Percentiles rank a stretch among this genome's conserved stretches.
These are phyloP conservation scores for Epizoanthus rinbou DNA, from an alignment of 92 coral and sea anemone species.

Conservation along the genomic window DNA sequence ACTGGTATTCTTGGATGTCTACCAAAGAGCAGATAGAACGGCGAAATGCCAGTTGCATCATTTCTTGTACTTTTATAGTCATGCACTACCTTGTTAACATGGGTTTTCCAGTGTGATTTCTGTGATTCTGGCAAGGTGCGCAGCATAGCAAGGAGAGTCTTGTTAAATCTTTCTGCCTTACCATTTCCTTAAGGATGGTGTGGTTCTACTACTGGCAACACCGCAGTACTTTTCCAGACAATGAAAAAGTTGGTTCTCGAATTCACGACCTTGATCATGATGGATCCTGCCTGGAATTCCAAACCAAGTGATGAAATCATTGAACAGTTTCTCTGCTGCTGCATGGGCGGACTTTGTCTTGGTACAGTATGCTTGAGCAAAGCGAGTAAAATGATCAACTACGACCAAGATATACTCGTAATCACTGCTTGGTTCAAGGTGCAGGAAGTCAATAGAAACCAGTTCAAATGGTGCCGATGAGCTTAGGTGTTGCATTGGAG, in stretches of 20 bases:
- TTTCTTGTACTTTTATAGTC: too few relatives aligned
- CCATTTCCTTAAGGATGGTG: not conserved
- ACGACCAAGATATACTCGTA: too few relatives aligned
- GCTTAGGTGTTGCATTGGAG: slow-evolving; percentile 22
- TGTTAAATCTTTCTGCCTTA: not conserved
- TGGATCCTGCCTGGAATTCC: not conserved
- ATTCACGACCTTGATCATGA: not conserved
- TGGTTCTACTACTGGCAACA: not conserved
- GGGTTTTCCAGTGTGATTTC: too few relatives aligned
- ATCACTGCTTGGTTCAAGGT: too few relatives aligned
- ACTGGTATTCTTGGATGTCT: slow-evolving; percentile 27
- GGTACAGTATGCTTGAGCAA: too few relatives aligned
- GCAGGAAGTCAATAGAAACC: slow-evolving; percentile 18
- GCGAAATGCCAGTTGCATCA: slow-evolving; percentile 7
- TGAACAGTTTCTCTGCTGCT: too few relatives aligned
- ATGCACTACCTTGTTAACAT: too few relatives aligned
- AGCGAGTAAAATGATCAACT: too few relatives aligned
- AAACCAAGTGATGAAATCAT: not conserved
- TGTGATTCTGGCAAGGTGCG: too few relatives aligned
- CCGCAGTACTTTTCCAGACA: not conserved
- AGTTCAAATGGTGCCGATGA: slow-evolving; percentile 40
- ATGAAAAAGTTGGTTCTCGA: not conserved
- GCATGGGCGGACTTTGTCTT: too few relatives aligned
- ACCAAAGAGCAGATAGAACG: slow-evolving; percentile 34
- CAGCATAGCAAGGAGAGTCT: slow-evolving; percentile 11